A percentile compares a stretch with the other conserved stretches of the same genome.
Evolutionary conservation across 2,797 vertebrate genomes (phyloP).

Genomic region (Falco biarmicus): DNA sequence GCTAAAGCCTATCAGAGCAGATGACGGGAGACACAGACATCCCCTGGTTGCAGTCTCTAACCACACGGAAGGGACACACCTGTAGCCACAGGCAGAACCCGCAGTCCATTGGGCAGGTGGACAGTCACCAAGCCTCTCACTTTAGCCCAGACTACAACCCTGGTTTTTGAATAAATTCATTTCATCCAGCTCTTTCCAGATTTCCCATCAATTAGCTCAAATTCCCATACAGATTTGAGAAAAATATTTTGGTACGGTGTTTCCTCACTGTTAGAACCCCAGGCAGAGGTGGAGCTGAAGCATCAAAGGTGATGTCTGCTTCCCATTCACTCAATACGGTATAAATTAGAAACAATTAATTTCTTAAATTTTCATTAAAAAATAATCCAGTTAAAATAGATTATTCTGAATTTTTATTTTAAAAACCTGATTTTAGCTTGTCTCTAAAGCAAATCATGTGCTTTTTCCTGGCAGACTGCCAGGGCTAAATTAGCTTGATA

Average conservation of each 20-base stretch:
- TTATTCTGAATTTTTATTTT: constrained; percentile 47
- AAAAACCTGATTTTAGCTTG: background rate
- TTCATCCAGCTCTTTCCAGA: background rate
- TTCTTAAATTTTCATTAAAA: background rate
- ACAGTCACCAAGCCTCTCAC: no score
- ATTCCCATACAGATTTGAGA: background rate
- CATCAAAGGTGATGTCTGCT: background rate
- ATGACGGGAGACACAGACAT: background rate
- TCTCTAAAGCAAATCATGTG: constrained; percentile 28
- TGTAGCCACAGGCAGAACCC: no score
- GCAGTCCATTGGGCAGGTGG: no score
- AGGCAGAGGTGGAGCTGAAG: background rate
- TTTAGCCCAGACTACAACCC: no score
- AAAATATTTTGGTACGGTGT: background rate
- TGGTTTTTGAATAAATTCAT: background rate
- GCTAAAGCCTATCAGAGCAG: background rate
- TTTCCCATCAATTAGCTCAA: background rate
- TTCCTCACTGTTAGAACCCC: background rate
- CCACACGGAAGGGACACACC: background rate
- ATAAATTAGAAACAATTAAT: background rate
- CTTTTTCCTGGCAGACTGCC: constrained; percentile 53
- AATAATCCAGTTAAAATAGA: background rate
- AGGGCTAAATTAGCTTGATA: constrained; percentile 67
- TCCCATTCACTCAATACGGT: background rate
- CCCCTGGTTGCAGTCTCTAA: background rate